phyloP scores from a whole-genome alignment of 2,797 vertebrate genomes.

The Graptemys geographica region DNA sequence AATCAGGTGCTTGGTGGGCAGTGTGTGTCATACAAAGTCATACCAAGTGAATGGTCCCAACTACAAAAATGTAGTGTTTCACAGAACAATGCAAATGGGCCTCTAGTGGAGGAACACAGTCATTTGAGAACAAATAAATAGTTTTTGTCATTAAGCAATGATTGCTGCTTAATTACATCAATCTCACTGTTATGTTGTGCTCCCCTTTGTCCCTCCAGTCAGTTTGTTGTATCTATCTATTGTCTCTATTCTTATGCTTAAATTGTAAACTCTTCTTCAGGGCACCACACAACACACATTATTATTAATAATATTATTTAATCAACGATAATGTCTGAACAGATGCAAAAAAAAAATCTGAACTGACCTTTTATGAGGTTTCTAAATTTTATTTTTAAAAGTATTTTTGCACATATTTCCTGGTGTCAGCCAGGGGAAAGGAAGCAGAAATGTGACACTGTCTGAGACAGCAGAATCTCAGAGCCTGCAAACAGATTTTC shows the following conservation, averaged over 20 bases:
- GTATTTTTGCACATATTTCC: background rate
- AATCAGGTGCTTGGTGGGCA: background rate
- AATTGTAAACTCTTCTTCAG: background rate
- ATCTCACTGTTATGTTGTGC: background rate
- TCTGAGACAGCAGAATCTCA: accelerated
- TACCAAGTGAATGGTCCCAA: background rate
- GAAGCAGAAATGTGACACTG: accelerated
- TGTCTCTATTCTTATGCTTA: background rate
- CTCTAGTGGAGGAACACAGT: background rate
- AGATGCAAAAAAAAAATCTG: background rate
- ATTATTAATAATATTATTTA: background rate
- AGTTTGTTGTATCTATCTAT: background rate
- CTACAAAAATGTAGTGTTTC: background rate
- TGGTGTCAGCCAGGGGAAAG: accelerated
- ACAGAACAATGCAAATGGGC: background rate
- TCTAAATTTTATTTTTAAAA: background rate
- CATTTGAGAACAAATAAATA: background rate
- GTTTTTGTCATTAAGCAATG: background rate
- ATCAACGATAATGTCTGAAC: background rate
- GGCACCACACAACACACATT: background rate
- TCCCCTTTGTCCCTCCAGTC: background rate
- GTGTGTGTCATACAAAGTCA: accelerated
- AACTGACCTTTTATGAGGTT: background rate
- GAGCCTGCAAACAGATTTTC: background rate
- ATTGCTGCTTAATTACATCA: background rate